phyloP scores from a whole-genome alignment of 2,797 vertebrate genomes.

The Enteromius fasciolatus region DNA sequence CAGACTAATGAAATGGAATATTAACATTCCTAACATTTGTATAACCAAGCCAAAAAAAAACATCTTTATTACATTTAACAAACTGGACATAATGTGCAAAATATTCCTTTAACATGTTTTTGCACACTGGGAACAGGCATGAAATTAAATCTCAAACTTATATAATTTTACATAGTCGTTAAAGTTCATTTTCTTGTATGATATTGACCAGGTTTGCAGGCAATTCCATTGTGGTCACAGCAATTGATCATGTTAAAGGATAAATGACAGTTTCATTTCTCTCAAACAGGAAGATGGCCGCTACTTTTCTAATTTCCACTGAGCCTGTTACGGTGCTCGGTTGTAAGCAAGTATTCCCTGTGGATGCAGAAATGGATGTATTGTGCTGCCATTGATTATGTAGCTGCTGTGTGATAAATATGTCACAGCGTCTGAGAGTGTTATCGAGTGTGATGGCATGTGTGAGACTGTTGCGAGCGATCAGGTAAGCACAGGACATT shows the following conservation, averaged over 20 bases:
- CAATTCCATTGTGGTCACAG: conserved; percentile 39
- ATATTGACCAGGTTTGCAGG: conserved; percentile 51
- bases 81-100: not conserved
- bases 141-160: not conserved
- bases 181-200: not conserved
- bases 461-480: conserved; percentile 39
- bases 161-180: not conserved
- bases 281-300: conserved; percentile 33
- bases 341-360: conserved; percentile 46
- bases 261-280: conserved; percentile 39
- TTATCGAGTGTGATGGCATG: conserved; percentile 53
- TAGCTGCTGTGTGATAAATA: conserved; percentile 56
- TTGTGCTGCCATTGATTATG: conserved; percentile 57
- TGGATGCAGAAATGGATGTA: conserved; percentile 57
- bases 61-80: too few species aligned
- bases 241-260: conserved; percentile 47
- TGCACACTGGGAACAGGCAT: not conserved
- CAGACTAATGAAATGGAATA: not conserved
- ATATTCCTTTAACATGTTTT: not conserved
- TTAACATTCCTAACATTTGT: not conserved
- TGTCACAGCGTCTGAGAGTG: conserved; percentile 48
- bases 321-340: conserved; percentile 26
- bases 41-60: not conserved
- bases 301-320: conserved; percentile 30
- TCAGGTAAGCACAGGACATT: conserved; percentile 53